These are phyloP conservation scores for Philaethria dido DNA, from an alignment of 2,888 invertebrate genomes.

Conservation along the genomic window DNA sequence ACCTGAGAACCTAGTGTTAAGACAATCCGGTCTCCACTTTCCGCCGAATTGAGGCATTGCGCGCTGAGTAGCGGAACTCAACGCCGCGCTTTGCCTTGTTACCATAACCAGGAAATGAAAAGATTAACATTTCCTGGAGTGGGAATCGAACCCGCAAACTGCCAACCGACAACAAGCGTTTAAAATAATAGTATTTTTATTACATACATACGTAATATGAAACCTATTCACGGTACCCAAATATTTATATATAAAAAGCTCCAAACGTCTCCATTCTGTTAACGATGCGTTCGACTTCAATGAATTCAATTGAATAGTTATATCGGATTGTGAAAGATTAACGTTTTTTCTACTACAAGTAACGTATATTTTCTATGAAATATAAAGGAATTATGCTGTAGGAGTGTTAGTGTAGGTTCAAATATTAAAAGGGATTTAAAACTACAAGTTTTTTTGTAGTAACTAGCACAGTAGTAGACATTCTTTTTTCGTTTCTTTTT, in stretches of 20 bases:
- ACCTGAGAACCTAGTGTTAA: too few relatives aligned
- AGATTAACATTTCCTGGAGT: too few relatives aligned
- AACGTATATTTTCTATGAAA: background rate
- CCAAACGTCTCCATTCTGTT: slow-evolving; percentile 49
- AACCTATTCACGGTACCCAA: slow-evolving; percentile 27
- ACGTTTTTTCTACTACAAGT: slow-evolving; percentile 24
- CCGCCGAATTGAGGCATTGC: too few relatives aligned
- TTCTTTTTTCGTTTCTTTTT: too few relatives aligned
- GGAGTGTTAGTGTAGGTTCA: background rate
- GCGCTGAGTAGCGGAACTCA: too few relatives aligned
- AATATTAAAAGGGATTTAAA: background rate
- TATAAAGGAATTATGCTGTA: slow-evolving; percentile 11
- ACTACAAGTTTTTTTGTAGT: background rate
- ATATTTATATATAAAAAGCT: slow-evolving; percentile 22
- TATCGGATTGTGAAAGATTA: slow-evolving; percentile 40
- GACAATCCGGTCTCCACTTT: too few relatives aligned
- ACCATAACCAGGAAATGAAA: too few relatives aligned
- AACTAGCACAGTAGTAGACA: background rate
- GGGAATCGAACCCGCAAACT: too few relatives aligned
- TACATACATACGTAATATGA: background rate
- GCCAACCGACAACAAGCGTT: too few relatives aligned
- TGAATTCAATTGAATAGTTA: slow-evolving; percentile 43
- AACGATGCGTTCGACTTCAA: slow-evolving; percentile 48
- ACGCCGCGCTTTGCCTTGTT: too few relatives aligned
- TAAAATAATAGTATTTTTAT: too few relatives aligned